These are phyloP conservation scores for Brachionus rubens DNA, from an alignment of 1,140 invertebrate species.

Conservation along the genomic window DNA sequence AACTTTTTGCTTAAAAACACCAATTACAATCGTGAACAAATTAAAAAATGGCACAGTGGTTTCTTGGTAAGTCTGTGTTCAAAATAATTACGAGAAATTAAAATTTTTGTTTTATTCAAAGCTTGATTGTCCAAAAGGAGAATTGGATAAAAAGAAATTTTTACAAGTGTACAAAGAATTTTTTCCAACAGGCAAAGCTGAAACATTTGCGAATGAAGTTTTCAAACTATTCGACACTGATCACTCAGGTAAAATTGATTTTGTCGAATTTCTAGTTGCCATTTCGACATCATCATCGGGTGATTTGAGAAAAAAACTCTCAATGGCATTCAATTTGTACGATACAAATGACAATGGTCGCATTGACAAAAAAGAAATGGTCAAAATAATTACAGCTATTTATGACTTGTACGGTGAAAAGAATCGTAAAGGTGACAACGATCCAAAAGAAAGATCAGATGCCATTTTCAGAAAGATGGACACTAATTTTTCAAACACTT, in stretches of 20 bases:
- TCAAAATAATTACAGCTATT: constrained; percentile 34
- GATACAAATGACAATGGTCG: constrained; percentile 36
- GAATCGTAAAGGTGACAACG: constrained; percentile 36
- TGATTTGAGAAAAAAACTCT: constrained; percentile 29
- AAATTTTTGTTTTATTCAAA: not conserved
- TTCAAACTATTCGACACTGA: constrained; percentile 42
- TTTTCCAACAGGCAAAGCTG: constrained; percentile 44
- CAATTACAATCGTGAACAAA: constrained; percentile 59
- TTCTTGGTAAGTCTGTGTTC: constrained; percentile 58
- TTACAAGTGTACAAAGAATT: constrained; percentile 45
- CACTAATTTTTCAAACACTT: constrained; percentile 26
- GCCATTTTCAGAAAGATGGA: constrained; percentile 44
- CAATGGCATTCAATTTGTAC: constrained; percentile 41
- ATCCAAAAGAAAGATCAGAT: constrained; percentile 40
- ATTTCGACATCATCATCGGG: constrained; percentile 13
- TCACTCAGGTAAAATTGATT: constrained; percentile 44
- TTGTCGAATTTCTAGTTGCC: constrained; percentile 43
- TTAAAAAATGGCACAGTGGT: constrained; percentile 60
- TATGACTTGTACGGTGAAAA: constrained; percentile 44
- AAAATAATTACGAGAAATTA: too few species aligned
- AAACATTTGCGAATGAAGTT: constrained; percentile 26
- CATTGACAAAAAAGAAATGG: constrained; percentile 45
- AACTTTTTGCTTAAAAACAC: constrained; percentile 58
- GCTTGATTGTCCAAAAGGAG: constrained; percentile 43
- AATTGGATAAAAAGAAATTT: constrained; percentile 46